Conservation (phyloP, 2,113 vertebrate species). For the Rallus limicola region DNA sequence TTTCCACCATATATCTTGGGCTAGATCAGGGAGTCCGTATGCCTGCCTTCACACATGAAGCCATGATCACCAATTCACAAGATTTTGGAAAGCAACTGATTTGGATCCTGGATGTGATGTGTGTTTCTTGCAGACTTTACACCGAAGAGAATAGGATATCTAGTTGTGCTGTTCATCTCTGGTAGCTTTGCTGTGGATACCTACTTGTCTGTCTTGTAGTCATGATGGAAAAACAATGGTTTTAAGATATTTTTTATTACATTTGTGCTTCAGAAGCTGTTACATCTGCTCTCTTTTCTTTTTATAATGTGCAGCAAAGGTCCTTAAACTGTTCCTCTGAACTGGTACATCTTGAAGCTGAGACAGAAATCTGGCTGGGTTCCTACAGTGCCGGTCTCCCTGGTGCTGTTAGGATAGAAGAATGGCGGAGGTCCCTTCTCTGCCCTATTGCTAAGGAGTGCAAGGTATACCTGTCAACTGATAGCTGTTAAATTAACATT, state of each 20-base stretch:
- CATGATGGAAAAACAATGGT: neutral
- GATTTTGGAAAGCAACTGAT: neutral
- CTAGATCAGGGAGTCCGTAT: neutral
- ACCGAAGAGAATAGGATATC: neutral
- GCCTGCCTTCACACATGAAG: neutral
- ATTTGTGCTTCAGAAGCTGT: neutral
- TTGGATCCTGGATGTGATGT: accelerated
- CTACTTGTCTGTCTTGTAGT: neutral
- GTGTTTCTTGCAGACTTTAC: neutral
- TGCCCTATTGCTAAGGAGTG: neutral
- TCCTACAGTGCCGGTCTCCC: neutral
- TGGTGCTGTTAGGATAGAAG: neutral
- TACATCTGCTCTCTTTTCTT: neutral
- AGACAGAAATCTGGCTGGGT: neutral
- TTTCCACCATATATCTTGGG: neutral
- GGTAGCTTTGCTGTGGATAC: neutral
- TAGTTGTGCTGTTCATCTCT: neutral
- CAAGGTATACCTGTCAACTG: neutral
- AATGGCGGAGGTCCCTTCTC: neutral
- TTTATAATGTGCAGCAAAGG: neutral
- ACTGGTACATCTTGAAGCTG: neutral
- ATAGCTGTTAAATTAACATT: conserved; percentile 25
- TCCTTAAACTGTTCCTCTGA: neutral
- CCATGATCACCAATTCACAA: neutral
- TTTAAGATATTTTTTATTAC: neutral